These are phyloP conservation scores for Patella vulgata DNA, from an alignment of 1,140 invertebrate species.

Conservation along the genomic window DNA sequence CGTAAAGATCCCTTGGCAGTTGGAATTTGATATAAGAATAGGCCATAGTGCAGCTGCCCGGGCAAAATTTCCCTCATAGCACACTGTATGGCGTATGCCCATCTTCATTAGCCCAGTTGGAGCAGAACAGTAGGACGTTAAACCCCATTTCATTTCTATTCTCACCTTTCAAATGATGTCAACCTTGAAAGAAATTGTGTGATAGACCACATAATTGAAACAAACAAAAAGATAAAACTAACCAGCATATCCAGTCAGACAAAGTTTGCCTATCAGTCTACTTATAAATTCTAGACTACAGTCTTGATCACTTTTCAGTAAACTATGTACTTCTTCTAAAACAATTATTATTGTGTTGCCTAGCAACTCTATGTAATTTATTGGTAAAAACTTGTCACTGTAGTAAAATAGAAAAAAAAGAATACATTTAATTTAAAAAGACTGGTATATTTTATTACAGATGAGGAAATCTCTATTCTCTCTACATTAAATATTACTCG, in stretches of 20 bases:
- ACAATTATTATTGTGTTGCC: conserved; percentile 34
- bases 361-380: conserved; percentile 44
- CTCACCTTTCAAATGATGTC: no score
- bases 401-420: conserved; percentile 33
- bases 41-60: no score
- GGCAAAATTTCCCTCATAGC: no score
- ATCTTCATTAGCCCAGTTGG: no score
- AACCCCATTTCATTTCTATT: no score
- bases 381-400: conserved; percentile 53
- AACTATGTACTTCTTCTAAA: conserved; percentile 36
- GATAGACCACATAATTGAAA: conserved; percentile 1
- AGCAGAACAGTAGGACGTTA: no score
- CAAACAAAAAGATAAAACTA: conserved; percentile 16
- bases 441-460: neutral
- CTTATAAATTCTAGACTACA: conserved; percentile 46
- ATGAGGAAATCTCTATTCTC: neutral
- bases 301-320: conserved; percentile 34
- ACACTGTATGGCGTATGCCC: no score
- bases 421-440: conserved; percentile 18
- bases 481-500: neutral
- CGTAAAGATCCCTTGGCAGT: no score
- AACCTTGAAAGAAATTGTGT: no score
- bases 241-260: conserved; percentile 51
- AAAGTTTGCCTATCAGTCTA: conserved; percentile 49
- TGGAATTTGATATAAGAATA: no score